These are phyloP conservation scores for Penaeus chinensis DNA, from an alignment of 1,140 invertebrate genomes.

Conservation along the genomic window DNA sequence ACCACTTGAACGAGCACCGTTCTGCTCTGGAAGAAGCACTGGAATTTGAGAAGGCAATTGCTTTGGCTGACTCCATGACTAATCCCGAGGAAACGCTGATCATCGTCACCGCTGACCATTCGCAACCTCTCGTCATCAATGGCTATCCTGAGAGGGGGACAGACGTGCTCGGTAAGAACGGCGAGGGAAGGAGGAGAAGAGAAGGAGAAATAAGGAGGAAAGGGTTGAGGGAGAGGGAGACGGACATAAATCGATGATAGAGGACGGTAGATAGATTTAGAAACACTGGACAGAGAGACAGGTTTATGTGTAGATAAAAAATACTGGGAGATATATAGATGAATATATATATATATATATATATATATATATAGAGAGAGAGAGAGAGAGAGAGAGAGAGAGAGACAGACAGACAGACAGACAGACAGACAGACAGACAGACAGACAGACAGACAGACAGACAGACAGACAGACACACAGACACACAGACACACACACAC, in stretches of 20 bases:
- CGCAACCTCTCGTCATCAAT: slow-evolving; percentile 80
- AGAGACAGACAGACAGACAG: no score
- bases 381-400: no score
- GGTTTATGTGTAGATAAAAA: not conserved
- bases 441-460: no score
- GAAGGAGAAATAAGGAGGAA: no score
- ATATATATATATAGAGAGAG: no score
- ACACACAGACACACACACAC: no score
- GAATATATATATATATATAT: no score
- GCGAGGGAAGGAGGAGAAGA: not conserved
- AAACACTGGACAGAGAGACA: not conserved
- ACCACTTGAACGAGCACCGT: slow-evolving; percentile 56
- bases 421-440: no score
- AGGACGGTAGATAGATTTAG: not conserved
- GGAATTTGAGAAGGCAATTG: slow-evolving; percentile 72
- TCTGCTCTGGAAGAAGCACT: slow-evolving; percentile 70
- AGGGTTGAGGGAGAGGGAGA: not conserved
- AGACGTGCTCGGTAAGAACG: slow-evolving; percentile 45
- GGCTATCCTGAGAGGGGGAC: slow-evolving; percentile 78
- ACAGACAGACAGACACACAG: no score
- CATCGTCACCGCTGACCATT: slow-evolving; percentile 84
- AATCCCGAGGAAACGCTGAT: slow-evolving; percentile 76
- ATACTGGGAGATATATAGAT: no score
- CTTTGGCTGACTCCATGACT: slow-evolving; percentile 69
- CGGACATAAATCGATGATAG: not conserved